Evolutionary conservation across 2,888 invertebrate genomes (phyloP), one percentile per base, ranked within the genome.

Genomic region (Euzophera pinguis): DNA sequence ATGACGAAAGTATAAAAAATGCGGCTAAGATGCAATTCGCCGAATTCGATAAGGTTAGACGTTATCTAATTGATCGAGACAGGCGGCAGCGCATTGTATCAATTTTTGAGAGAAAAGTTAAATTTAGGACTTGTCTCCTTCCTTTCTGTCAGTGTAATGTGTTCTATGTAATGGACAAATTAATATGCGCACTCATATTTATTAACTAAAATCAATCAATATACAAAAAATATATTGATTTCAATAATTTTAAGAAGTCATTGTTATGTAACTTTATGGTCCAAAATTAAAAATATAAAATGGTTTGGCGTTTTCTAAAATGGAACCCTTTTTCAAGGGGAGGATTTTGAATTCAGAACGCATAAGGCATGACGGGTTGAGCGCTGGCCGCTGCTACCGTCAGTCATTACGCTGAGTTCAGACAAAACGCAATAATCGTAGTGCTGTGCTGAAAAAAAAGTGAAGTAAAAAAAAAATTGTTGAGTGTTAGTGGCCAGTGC

Each of bases 281-380:
- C 22, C 22, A 22, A 5, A 22, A 22, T 22, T 22, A 22, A 22
- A 13, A 7, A 7, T 38, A 38, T 16, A 3, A 39, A 45, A 32
- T 16, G 45, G 32, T 29, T 43, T 13, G 3, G 7, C 1, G n/a
- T 8, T 6, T 8, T 35, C 14, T 34, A 34, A 51, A 45, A 51
- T 14, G 52, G 52, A 48, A 59, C 57, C 39, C 54, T 42, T 38
- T 43, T 56, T 58, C 54, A 63, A 71, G 67, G 75, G 78, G 67
- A 65, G 71, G 67, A 61, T 64, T 71, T 61, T 57, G 56, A 69
- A 73, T 71, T 62, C 56, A 56, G 61, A 66, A 69, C 64, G 67
- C 73, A 63, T 55, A 60, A 63, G 60, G 62, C 75, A 67, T 71
- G 68, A 70, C 71, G 71, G 32, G 2, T 32, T 64, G 64, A 41